Conservation (phyloP, 1,140 invertebrate species). For the Drosophila ogumai region DNA sequence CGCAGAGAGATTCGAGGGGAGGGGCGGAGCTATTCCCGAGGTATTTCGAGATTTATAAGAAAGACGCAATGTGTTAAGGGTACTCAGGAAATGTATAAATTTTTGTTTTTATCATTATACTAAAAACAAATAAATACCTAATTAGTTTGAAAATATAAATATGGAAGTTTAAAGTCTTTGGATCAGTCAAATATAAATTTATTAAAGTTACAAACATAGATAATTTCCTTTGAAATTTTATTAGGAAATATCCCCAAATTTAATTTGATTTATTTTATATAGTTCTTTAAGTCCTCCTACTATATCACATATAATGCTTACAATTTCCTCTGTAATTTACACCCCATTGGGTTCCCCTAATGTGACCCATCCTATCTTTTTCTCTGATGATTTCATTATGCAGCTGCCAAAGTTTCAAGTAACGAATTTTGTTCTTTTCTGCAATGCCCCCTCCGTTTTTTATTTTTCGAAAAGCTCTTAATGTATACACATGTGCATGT, state of each 20-base stretch:
- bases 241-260: not conserved
- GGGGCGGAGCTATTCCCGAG: too few species aligned
- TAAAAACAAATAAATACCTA: too few species aligned
- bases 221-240: not conserved
- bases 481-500: constrained; percentile 22
- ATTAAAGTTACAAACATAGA: not conserved
- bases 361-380: constrained; percentile 3
- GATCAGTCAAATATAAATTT: too few species aligned
- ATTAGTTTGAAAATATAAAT: too few species aligned
- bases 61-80: not conserved
- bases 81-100: not conserved
- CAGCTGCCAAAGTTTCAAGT: constrained; percentile 71
- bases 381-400: constrained; percentile 63
- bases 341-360: constrained; percentile 5
- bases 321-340: not conserved
- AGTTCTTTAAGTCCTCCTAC: not conserved
- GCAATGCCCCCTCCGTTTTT: not conserved
- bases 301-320: not conserved
- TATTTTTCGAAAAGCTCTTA: constrained; percentile 26
- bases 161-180: not conserved
- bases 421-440: constrained; percentile 29
- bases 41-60: not conserved
- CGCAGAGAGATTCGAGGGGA: not conserved
- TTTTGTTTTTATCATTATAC: too few species aligned
- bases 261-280: not conserved